Conservation (phyloP, 2,113 vertebrate genomes). For the Tragelaphus imberbis region DNA sequence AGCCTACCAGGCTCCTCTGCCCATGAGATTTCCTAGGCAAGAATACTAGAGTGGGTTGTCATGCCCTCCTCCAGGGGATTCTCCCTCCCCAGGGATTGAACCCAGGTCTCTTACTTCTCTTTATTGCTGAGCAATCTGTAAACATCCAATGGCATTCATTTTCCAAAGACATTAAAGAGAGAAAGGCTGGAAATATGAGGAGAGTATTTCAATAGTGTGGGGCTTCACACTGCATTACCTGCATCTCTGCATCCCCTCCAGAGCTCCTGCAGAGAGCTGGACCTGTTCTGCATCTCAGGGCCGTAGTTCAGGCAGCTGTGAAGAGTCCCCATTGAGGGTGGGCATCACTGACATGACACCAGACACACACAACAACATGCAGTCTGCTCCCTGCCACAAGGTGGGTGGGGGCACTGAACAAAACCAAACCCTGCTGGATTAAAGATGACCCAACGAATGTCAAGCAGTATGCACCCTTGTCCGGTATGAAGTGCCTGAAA, state of each 20-base stretch:
- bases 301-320: background rate
- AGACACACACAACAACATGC: background rate
- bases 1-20: background rate
- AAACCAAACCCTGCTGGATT: background rate
- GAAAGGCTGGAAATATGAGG: background rate
- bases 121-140: background rate
- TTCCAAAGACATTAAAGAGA: background rate
- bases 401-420: background rate
- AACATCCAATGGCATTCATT: background rate
- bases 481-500: background rate
- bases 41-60: background rate
- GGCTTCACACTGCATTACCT: fast-evolving
- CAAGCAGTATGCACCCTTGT: background rate
- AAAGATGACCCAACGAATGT: background rate
- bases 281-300: background rate
- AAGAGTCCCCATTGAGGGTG: fast-evolving
- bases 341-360: too few species aligned
- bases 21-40: background rate
- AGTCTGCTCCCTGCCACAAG: background rate
- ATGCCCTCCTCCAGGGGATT: background rate
- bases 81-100: background rate
- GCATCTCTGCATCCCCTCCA: background rate
- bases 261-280: background rate
- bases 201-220: background rate
- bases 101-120: background rate